These are phyloP conservation scores for Pseudochromis fuscus DNA, from an alignment of 2,797 vertebrate genomes.

Conservation along the genomic window DNA sequence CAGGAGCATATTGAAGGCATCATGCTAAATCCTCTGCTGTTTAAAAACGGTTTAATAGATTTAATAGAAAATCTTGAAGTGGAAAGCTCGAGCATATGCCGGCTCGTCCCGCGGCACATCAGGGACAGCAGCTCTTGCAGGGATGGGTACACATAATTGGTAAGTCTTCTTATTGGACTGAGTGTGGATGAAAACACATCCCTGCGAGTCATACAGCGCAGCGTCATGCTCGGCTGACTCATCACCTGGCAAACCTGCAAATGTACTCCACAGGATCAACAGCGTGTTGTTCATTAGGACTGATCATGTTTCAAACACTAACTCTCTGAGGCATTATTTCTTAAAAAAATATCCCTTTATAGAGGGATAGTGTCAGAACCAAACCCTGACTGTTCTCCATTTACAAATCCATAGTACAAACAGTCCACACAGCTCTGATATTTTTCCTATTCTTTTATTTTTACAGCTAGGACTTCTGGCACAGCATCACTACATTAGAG, in stretches of 20 bases:
- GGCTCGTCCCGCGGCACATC: constrained; percentile 31
- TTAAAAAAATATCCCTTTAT: constrained; percentile 31
- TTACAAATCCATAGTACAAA: constrained; percentile 57
- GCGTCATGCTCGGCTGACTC: constrained; percentile 60
- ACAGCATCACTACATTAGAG: constrained; percentile 57
- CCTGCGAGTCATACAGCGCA: constrained; percentile 32
- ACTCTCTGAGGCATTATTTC: constrained; percentile 37
- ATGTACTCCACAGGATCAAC: constrained; percentile 44
- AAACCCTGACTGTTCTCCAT: constrained; percentile 26
- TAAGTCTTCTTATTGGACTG: constrained; percentile 48
- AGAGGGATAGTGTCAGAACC: constrained; percentile 5
- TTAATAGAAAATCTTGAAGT: constrained; percentile 51
- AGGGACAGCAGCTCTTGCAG: constrained; percentile 41
- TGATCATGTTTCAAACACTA: constrained; percentile 34
- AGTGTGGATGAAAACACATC: constrained; percentile 47
- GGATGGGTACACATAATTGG: constrained; percentile 49
- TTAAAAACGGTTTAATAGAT: constrained; percentile 53
- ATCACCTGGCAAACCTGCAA: constrained; percentile 48
- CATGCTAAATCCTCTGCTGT: constrained; percentile 32
- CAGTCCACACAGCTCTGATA: constrained; percentile 36
- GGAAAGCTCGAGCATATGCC: constrained; percentile 48
- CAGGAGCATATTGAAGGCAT: constrained; percentile 38
- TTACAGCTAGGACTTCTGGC: constrained; percentile 38
- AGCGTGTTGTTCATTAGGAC: constrained; percentile 42
- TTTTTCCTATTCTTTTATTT: constrained; percentile 34